Evolutionary conservation across 2,888 invertebrate genomes (phyloP).

Genomic region (Polyommatus iphigenia): DNA sequence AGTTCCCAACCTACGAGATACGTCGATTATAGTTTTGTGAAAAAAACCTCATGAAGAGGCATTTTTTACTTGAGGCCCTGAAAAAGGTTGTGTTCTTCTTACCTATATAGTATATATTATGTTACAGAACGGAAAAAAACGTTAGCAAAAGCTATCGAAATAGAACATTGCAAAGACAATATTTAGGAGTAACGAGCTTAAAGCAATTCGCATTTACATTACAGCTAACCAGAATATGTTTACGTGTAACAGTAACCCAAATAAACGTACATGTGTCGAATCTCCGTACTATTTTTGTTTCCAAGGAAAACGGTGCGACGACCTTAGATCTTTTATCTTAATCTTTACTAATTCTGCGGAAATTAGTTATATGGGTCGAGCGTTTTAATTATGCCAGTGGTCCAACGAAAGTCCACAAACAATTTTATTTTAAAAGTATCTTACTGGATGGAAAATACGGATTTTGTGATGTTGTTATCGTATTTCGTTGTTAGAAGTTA

Average conservation of each 20-base stretch:
- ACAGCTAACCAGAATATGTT: constrained; percentile 40
- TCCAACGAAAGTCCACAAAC: not conserved
- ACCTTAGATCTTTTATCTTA: constrained; percentile 46
- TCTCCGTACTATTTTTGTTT: constrained; percentile 56
- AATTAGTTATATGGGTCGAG: constrained; percentile 28
- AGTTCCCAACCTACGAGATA: not conserved
- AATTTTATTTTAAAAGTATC: not conserved
- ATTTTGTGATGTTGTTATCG: not conserved
- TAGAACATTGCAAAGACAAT: not conserved
- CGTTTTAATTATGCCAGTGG: constrained; percentile 28
- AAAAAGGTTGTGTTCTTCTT: too few relatives aligned
- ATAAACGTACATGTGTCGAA: constrained; percentile 60
- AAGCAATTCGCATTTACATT: not conserved
- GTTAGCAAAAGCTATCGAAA: too few relatives aligned
- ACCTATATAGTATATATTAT: too few relatives aligned
- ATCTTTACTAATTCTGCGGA: constrained; percentile 17
- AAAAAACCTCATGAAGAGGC: too few relatives aligned
- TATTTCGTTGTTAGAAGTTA: not conserved
- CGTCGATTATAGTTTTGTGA: too few relatives aligned
- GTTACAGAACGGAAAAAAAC: too few relatives aligned
- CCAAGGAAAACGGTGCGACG: constrained; percentile 52
- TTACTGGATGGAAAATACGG: not conserved
- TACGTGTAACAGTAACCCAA: constrained; percentile 61
- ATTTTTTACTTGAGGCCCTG: too few relatives aligned
- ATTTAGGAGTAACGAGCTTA: not conserved